phyloP scores from a whole-genome alignment of 1,140 invertebrate genomes.

The Macrocentrus cingulum region DNA sequence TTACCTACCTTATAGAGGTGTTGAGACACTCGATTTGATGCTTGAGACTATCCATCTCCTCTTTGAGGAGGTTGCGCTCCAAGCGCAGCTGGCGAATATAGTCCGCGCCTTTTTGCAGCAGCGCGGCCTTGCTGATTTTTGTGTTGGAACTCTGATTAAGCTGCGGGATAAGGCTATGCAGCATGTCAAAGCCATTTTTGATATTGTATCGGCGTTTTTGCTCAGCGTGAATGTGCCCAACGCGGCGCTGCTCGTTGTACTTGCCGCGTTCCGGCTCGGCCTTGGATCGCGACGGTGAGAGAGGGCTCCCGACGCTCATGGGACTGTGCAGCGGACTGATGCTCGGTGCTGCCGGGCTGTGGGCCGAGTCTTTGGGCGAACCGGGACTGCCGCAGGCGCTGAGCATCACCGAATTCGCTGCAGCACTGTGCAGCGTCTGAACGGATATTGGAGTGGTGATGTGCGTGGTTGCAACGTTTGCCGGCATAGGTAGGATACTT shows the following conservation, averaged over 20 bases:
- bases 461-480: conserved; percentile 42
- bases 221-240: conserved; percentile 94
- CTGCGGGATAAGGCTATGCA: conserved; percentile 91
- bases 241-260: conserved; percentile 70
- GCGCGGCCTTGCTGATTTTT: conserved; percentile 93
- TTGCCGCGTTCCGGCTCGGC: conserved; percentile 51
- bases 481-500: conserved; percentile 48
- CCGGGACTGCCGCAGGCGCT: conserved; percentile 46
- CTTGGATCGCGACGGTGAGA: conserved; percentile 49
- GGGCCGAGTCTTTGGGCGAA: conserved; percentile 51
- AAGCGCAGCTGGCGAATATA: conserved; percentile 88
- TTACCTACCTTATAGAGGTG: conserved; percentile 80
- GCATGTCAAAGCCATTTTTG: conserved; percentile 94
- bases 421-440: conserved; percentile 38
- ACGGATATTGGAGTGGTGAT: conserved; percentile 53
- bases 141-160: conserved; percentile 87
- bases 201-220: conserved; percentile 97
- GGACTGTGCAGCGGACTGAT: conserved; percentile 58
- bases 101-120: conserved; percentile 95
- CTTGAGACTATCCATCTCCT: conserved; percentile 84
- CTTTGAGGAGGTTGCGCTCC: conserved; percentile 83
- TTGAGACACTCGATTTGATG: conserved; percentile 90
- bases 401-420: conserved; percentile 42
- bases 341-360: conserved; percentile 51
- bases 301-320: conserved; percentile 52